phyloP scores from a whole-genome alignment of 1,140 invertebrate genomes.

The Trichonephila inaurata region DNA sequence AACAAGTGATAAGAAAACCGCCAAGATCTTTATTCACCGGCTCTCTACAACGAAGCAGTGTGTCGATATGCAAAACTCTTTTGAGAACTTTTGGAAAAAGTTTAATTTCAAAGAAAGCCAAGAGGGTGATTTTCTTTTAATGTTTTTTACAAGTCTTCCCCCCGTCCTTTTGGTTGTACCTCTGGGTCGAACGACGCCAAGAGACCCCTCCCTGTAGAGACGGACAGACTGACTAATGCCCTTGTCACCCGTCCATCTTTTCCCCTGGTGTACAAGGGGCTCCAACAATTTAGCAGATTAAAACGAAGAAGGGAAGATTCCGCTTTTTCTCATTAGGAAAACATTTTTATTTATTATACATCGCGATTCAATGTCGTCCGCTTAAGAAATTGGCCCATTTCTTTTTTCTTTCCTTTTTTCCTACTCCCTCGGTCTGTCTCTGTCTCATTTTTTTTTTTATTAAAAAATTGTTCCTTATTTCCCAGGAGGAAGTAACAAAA shows the following conservation, averaged over 20 bases:
- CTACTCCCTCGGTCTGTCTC: neutral
- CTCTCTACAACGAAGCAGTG: neutral
- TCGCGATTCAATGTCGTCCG: neutral
- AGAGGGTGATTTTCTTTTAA: constrained; percentile 10
- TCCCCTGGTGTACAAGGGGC: constrained; percentile 8
- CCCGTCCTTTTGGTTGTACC: neutral
- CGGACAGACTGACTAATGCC: constrained; percentile 70
- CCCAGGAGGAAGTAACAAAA: neutral
- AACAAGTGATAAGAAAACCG: neutral
- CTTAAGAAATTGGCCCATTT: constrained; percentile 29
- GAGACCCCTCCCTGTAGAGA: neutral
- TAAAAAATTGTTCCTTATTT: neutral
- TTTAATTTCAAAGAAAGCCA: constrained; percentile 55
- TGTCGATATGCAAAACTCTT: constrained; percentile 24
- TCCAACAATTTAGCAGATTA: constrained; percentile 74
- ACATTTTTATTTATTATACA: constrained; percentile 47
- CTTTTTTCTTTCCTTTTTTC: neutral
- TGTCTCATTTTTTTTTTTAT: neutral
- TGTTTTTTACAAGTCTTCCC: neutral
- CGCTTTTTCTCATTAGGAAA: constrained; percentile 67
- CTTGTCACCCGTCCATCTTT: constrained; percentile 55
- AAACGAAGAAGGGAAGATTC: constrained; percentile 48
- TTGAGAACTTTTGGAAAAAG: neutral
- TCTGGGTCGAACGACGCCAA: constrained; percentile 17
- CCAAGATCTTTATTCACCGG: neutral